These are phyloP conservation scores for Carassius gibelio DNA, from an alignment of 2,113 vertebrate genomes.

Conservation along the genomic window DNA sequence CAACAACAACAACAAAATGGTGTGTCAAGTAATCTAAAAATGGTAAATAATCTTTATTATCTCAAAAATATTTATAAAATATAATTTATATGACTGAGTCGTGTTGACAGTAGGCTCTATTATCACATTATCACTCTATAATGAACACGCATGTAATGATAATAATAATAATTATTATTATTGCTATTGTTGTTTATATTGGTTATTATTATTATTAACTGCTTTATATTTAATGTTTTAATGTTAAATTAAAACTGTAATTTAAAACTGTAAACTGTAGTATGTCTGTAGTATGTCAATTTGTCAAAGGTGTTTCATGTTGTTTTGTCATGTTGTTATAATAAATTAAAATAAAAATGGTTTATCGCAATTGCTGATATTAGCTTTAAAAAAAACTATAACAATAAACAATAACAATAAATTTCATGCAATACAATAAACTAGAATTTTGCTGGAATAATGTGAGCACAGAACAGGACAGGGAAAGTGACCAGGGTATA, in stretches of 20 bases:
- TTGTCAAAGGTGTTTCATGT: too few relatives aligned
- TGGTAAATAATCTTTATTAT: not conserved
- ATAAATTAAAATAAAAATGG: not conserved
- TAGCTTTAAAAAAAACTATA: not conserved
- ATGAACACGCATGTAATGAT: not conserved
- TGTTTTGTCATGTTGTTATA: not conserved
- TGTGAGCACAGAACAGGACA: not conserved
- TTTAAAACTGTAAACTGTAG: not conserved
- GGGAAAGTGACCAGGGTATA: not conserved
- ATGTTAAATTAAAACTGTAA: not conserved
- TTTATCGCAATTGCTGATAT: not conserved
- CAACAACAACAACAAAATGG: not conserved
- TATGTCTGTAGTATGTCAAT: not conserved
- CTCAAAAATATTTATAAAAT: too few relatives aligned
- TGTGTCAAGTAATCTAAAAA: not conserved
- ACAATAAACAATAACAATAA: too few relatives aligned
- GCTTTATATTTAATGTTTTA: not conserved
- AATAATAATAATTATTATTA: not conserved
- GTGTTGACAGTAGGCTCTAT: not conserved
- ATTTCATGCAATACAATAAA: not conserved
- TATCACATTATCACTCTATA: not conserved
- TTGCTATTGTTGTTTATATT: not conserved
- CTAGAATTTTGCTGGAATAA: not conserved
- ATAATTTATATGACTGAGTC: not conserved
- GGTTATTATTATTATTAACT: not conserved